Conservation (phyloP, 2,797 vertebrate species). For the Rhodeus uyekii region DNA sequence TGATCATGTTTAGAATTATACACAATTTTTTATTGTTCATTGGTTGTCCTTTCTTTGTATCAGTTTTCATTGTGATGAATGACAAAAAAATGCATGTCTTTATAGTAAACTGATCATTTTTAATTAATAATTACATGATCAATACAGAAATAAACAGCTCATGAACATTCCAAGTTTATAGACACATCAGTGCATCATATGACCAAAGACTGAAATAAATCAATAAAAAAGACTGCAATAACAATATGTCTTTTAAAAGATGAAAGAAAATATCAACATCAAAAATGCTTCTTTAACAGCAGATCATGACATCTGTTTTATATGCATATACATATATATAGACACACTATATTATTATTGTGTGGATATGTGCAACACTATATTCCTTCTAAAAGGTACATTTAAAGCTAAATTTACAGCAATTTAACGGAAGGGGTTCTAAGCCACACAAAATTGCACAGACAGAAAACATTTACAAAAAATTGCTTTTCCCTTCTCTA, state of each 20-base stretch:
- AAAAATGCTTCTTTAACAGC: conserved; percentile 71
- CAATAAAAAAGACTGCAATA: conserved; percentile 57
- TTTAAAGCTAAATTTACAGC: conserved; percentile 43
- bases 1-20: background rate
- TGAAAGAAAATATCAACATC: conserved; percentile 7
- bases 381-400: conserved; percentile 14
- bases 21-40: background rate
- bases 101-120: conserved; percentile 47
- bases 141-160: conserved; percentile 18
- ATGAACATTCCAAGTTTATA: conserved; percentile 17
- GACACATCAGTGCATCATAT: conserved; percentile 49
- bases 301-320: conserved; percentile 71
- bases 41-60: background rate
- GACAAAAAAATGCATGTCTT: background rate
- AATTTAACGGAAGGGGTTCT: background rate
- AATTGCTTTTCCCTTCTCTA: conserved; percentile 10
- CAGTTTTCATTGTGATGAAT: background rate
- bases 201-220: conserved; percentile 49
- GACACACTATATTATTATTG: conserved; percentile 23
- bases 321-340: conserved; percentile 43
- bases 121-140: conserved; percentile 39
- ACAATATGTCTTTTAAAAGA: conserved; percentile 47
- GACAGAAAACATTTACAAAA: conserved; percentile 55
- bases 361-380: conserved; percentile 15
- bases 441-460: conserved; percentile 19